Evolutionary conservation across 92 coral and sea anemone genomes (phyloP), one percentile per base, ranked within the genome.

Genomic region (Scolanthus callimorphus): DNA sequence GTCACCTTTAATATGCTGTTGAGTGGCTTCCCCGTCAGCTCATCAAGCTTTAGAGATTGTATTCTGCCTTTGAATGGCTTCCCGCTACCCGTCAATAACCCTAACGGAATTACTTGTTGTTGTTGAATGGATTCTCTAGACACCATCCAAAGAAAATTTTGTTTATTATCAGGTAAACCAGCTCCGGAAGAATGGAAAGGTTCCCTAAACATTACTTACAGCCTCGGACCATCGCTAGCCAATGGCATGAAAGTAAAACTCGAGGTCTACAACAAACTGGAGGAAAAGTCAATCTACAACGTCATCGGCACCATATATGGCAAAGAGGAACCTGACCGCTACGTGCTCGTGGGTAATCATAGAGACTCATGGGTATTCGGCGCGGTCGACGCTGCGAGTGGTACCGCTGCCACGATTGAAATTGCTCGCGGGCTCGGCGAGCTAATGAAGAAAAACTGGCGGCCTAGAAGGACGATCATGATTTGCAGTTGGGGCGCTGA

Each of bases 401-500:
- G 97, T 4, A 83, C 85, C 21, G 47, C 95, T n/a, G 78, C 61
- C 39, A 70, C 74, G 26, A 73, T 73, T 47, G 97, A 91, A 65
- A 62, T 89, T 27, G 87, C 92, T 11, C 91, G 97, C 27, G 92
- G 88, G 27, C 54, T 89, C 11, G 91, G 91, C 17, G 57, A 72
- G 57, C 60, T 89, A 30, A 56, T 76, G 63, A 67, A 76, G 21
- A 29, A 79, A 43, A 87, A 81, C 17, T 92, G 98, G 98, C 92
- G 91, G 13, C 98, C 98, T 13, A 78, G 98, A 13, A 80, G 98
- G 58, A 88, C 98, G 17, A 77, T 92, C 39, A 84, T 65, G 58
- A 62, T 91, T 37, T 91, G 97, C 50, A 87, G 96, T 78, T 91
- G 97, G 97, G 97, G 91, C 19, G 97, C 77, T 2, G 98, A 92